Evolutionary conservation across 2,888 invertebrate genomes (phyloP), one percentile per base, ranked within the genome.

Genomic region (Auanema freiburgensis): DNA sequence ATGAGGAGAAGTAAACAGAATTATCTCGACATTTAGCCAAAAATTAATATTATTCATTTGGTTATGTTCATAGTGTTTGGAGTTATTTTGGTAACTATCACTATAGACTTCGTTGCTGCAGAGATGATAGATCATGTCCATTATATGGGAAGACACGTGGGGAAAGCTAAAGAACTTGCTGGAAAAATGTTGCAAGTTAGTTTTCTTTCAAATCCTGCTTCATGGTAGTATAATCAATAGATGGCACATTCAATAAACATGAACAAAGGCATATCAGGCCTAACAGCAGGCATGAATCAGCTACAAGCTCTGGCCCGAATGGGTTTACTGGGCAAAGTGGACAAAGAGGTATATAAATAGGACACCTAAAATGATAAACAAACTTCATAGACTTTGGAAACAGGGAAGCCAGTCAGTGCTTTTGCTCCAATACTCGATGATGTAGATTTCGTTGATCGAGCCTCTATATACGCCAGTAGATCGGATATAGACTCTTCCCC

Each of bases 131-230:
- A 76, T 21, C 66, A 70, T 25, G 66, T 76, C 5, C 76, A 76
- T 53, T 76, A 76, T 59, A 76, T 76, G 76, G 76, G 76, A 49
- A 52, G 76, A 58, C 69, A 69, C 44, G 73, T 76, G 1, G 76
- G 74, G 18, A 73, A 71, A 56, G 76, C 76, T 8, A 76, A 63
- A 21, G 59, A 73, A 54, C 57, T 76, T 16, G 76, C 76, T 11
- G 72, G 71, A 18, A 72, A 67, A 52, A 76, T 76, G 76, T 62
- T 76, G 33, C 70, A 59, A 23, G 69, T 69, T n/a, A 11, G 63
- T 43, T 8, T 16, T 11, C 11, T 50, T 50, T n/a, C 18, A 43
- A 12, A 12, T 43, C 11, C 14, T 43, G 12, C 12, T 43, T 43
- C 43, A 11, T 14, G 11, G 14, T 43, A 43, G 11, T 43, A 43